A percentile compares a stretch with the other conserved stretches of the same genome.
These are phyloP conservation scores for Hesperia comma DNA, from an alignment of 2,888 invertebrate species.

Conservation along the genomic window DNA sequence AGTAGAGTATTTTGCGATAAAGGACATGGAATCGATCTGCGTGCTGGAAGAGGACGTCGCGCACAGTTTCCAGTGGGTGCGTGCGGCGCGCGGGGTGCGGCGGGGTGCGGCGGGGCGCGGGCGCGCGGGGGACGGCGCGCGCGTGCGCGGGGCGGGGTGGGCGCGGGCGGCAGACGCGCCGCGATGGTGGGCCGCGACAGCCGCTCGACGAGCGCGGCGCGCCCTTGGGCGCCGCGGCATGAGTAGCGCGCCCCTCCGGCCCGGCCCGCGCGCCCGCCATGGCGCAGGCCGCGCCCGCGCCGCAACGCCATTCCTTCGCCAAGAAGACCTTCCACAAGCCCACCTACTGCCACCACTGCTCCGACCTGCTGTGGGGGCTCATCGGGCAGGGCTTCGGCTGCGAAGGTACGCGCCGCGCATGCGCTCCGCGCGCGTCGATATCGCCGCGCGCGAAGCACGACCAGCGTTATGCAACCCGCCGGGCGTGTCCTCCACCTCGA, in stretches of 20 bases:
- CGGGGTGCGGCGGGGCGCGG: constrained; percentile 42
- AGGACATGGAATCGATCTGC: constrained; percentile 56
- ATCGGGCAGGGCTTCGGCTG: constrained; percentile 99
- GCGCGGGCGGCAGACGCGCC: constrained; percentile 79
- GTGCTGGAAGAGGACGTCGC: constrained; percentile 50
- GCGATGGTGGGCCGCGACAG: constrained; percentile 84
- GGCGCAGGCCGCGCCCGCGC: constrained; percentile 85
- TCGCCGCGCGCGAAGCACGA: constrained; percentile 72
- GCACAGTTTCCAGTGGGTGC: constrained; percentile 56
- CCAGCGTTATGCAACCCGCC: constrained; percentile 76
- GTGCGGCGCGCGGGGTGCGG: constrained; percentile 53
- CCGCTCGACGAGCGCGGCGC: constrained; percentile 84
- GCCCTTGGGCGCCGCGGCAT: constrained; percentile 84
- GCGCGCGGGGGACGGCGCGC: constrained; percentile 53
- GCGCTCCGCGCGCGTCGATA: constrained; percentile 77
- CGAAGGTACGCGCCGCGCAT: constrained; percentile 93
- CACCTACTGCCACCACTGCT: constrained; percentile 99
- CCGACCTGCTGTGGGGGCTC: constrained; percentile 99
- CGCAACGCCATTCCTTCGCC: constrained; percentile 94
- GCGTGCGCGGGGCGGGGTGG: constrained; percentile 59
- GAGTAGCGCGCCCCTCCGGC: constrained; percentile 81
- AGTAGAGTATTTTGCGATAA: constrained; percentile 33
- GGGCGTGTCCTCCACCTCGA: constrained; percentile 63
- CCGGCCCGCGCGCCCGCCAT: constrained; percentile 83
- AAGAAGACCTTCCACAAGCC: constrained; percentile 99